phyloP scores from a whole-genome alignment of 2,113 vertebrate genomes.

The Miniopterus natalensis region DNA sequence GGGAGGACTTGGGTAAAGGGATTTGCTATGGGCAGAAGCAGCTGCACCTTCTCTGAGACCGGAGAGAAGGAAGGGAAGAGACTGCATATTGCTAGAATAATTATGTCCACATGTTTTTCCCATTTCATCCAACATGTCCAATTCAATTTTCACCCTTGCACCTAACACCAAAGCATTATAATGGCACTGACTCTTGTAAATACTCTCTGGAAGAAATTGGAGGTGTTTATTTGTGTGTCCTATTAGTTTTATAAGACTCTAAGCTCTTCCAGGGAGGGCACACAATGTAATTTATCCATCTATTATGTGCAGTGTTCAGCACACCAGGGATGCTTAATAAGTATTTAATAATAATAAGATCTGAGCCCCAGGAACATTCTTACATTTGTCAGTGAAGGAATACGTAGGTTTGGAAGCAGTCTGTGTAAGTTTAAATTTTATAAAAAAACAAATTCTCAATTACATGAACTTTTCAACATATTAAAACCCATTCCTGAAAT shows the following conservation, averaged over 20 bases:
- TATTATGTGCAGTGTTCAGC: constrained; percentile 10
- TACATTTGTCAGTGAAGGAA: constrained; percentile 64
- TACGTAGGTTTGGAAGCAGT: constrained; percentile 48
- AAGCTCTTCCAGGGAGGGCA: constrained; percentile 42
- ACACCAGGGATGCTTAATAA: constrained; percentile 61
- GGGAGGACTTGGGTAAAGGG: background rate
- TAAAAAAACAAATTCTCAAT: constrained; percentile 44
- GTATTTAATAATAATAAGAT: constrained; percentile 70
- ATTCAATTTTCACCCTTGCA: background rate
- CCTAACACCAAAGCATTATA: background rate
- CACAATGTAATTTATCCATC: background rate
- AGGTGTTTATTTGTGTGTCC: constrained; percentile 6
- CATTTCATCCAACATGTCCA: background rate
- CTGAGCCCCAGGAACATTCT: constrained; percentile 29
- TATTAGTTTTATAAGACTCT: constrained; percentile 49
- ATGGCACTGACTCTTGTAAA: background rate
- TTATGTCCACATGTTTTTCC: background rate
- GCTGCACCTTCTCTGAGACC: background rate
- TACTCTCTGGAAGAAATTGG: background rate
- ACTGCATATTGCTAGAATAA: background rate
- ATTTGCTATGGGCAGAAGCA: too few species aligned
- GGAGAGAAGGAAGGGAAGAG: background rate
- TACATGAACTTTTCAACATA: constrained; percentile 26
- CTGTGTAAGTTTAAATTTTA: constrained; percentile 54
- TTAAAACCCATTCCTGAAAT: constrained; percentile 10